Conservation (phyloP, 2,797 vertebrate species). For the Moxostoma hubbsi region DNA sequence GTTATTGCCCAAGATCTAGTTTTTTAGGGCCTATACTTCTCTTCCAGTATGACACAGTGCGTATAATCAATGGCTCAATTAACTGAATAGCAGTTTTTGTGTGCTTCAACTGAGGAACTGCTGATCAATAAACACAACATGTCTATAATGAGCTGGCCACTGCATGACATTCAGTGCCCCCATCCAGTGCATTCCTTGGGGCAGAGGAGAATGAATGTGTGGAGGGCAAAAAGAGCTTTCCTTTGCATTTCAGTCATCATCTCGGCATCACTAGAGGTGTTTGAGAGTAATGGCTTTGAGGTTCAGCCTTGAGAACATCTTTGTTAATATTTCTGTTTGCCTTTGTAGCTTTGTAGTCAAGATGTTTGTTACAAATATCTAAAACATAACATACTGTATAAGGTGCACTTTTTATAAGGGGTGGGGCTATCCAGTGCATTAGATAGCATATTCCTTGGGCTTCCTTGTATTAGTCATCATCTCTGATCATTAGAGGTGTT, state of each 20-base stretch:
- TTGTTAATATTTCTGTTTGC: background rate
- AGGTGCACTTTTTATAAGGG: no score
- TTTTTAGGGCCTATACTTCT: conserved; percentile 9
- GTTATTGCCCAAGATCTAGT: conserved; percentile 14
- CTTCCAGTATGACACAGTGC: conserved; percentile 15
- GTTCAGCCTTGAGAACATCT: conserved; percentile 53
- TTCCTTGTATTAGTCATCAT: conserved; percentile 45
- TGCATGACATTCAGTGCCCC: conserved; percentile 54
- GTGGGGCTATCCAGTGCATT: no score
- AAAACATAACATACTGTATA: no score
- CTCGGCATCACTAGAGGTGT: conserved; percentile 62
- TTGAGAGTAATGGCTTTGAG: conserved; percentile 43
- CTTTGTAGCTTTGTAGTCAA: no score
- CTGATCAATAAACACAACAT: conserved; percentile 56
- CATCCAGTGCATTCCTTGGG: conserved; percentile 46
- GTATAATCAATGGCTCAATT: conserved; percentile 51
- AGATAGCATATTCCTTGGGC: no score
- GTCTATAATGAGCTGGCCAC: conserved; percentile 50
- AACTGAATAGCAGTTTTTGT: conserved; percentile 62
- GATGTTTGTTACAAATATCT: no score
- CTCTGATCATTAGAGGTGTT: conserved; percentile 63
- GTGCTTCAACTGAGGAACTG: conserved; percentile 55
- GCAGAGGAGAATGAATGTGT: conserved; percentile 51
- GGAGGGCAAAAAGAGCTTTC: conserved; percentile 63
- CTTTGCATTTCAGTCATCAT: conserved; percentile 61